Evolutionary conservation across 2,797 vertebrate species (phyloP), one percentile per base, ranked within the genome.

Genomic region (Peromyscus melanophrys): DNA sequence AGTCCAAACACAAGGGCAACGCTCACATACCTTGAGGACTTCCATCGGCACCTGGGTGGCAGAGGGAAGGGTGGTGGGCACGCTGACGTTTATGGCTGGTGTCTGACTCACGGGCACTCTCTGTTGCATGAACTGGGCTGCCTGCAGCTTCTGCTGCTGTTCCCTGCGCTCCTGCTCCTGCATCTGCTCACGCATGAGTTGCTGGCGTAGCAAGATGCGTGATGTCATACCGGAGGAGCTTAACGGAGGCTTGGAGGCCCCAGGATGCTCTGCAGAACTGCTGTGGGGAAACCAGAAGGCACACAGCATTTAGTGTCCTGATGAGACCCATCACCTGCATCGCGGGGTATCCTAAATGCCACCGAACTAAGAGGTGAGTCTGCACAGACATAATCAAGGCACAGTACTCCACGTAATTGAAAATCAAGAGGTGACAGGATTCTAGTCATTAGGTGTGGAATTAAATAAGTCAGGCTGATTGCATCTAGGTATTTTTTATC

Each of bases 141-240:
- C 99, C 97, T 99, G 99, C 95, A 99, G 99, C 97, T 99, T 98
- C 98, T 99, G 99, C 98, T 98, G 98, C 98, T 98, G 99, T 98
- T 99, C 99, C 96, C 99, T 99, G 90, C 99, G 99, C 98, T 99
- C 99, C 98, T 99, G 99, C 98, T 99, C 99, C 98, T 98, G 98
- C 98, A 98, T 98, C 98, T 99, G 98, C 98, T 99, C 99, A 98
- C 99, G 98, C 98, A 98, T 99, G 98, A 99, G 98, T 98, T 98
- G 99, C 98, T 99, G 98, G 97, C 98, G 98, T 98, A 99, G 99
- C 98, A 98, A 98, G 98, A 99, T 99, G 97, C 98, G 99, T 99
- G 99, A 99, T 98, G 99, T 99, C 98, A 99, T 98, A 92, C 98
- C 98, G 97, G 98, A 99, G 97, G 98, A 98, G 99, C 99, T 99